A percentile compares a stretch with the other conserved stretches of the same genome.
These are phyloP conservation scores for Machimus rusticus DNA, from an alignment of 2,888 invertebrate genomes.

Conservation along the genomic window DNA sequence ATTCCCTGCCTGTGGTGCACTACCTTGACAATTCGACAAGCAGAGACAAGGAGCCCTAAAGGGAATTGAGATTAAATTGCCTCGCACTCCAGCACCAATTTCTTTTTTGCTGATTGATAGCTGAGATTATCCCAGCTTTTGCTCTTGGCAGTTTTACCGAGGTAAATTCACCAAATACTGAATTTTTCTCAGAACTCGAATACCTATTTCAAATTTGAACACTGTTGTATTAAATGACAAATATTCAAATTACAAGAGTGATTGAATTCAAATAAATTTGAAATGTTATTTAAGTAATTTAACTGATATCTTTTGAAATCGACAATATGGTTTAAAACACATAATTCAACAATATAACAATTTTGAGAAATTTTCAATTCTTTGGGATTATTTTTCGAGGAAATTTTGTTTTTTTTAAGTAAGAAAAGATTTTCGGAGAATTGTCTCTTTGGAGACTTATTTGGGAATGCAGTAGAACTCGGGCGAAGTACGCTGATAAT, in stretches of 20 bases:
- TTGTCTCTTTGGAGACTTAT: not conserved
- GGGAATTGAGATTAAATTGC: not conserved
- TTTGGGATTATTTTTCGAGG: not conserved
- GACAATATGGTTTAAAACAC: too few relatives aligned
- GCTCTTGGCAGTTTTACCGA: not conserved
- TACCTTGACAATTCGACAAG: not conserved
- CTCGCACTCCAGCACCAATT: not conserved
- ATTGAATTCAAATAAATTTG: not conserved
- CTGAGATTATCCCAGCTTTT: not conserved
- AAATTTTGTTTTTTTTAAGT: not conserved
- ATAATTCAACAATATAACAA: too few relatives aligned
- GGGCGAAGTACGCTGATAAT: too few relatives aligned
- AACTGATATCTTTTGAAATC: too few relatives aligned
- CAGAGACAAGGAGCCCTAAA: not conserved
- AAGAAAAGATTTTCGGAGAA: not conserved
- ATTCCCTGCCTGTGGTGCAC: not conserved
- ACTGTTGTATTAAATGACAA: not conserved
- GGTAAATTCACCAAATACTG: not conserved
- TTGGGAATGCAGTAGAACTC: too few relatives aligned
- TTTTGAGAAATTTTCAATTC: too few relatives aligned
- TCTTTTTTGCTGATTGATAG: not conserved
- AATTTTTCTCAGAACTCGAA: not conserved
- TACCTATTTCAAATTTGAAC: not conserved
- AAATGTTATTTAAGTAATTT: too few relatives aligned
- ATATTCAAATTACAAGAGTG: not conserved